Conservation (phyloP, 2,797 vertebrate species). For the Esox masquinongy region DNA sequence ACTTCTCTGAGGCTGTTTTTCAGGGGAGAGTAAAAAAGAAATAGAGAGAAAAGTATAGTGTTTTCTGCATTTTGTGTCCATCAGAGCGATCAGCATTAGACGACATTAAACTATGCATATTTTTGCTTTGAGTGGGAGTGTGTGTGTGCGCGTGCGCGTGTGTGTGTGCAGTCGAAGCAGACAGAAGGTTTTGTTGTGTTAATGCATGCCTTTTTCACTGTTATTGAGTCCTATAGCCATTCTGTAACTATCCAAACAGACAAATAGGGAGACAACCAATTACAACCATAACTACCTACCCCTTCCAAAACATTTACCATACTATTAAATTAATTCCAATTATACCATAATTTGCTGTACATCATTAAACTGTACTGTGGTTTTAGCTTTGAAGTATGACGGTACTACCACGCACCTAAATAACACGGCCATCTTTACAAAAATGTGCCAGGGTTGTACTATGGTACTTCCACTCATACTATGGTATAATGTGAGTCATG, state of each 20-base stretch:
- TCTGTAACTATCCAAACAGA: constrained; percentile 35
- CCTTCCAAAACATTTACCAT: too few relatives aligned
- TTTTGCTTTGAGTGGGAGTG: constrained; percentile 1
- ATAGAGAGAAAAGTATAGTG: background rate
- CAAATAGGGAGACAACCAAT: constrained; percentile 19
- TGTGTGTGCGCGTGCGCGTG: constrained; percentile 7
- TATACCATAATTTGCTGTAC: too few relatives aligned
- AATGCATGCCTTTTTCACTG: background rate
- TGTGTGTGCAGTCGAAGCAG: background rate
- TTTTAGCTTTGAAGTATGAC: too few relatives aligned
- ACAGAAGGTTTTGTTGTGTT: background rate
- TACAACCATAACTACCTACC: background rate
- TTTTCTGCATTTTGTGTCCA: constrained; percentile 13
- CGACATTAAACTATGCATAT: background rate
- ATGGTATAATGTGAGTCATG: too few relatives aligned
- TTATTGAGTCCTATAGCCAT: constrained; percentile 13
- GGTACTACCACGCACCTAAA: too few relatives aligned
- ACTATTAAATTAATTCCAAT: too few relatives aligned
- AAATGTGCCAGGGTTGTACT: too few relatives aligned
- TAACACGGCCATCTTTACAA: too few relatives aligned
- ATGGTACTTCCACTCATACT: too few relatives aligned
- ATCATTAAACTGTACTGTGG: too few relatives aligned
- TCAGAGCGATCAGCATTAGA: background rate
- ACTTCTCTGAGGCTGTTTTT: constrained; percentile 7
- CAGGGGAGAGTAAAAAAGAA: background rate